phyloP scores from a whole-genome alignment of 2,888 invertebrate genomes.

The Acheta domesticus region DNA sequence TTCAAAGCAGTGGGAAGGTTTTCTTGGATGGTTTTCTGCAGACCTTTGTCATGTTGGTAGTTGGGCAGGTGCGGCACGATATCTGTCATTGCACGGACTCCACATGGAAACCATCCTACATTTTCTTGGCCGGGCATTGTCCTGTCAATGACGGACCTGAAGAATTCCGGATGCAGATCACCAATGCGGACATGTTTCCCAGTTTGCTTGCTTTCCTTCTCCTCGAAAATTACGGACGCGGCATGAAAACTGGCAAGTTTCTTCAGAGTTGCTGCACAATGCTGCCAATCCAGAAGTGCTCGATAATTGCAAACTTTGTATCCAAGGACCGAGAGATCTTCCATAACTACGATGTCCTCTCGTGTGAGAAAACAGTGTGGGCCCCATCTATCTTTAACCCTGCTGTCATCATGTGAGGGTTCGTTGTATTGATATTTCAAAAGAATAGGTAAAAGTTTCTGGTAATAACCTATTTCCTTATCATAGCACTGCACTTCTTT shows the following conservation, averaged over 20 bases:
- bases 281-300: neutral
- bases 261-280: neutral
- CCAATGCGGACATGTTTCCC: neutral
- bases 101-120: neutral
- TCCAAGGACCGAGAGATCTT: neutral
- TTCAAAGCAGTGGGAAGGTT: neutral
- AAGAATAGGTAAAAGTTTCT: neutral
- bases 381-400: neutral
- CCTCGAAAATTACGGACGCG: neutral
- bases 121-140: neutral
- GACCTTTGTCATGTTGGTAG: neutral
- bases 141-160: neutral
- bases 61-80: neutral
- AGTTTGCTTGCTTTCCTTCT: neutral
- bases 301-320: neutral
- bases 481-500: neutral
- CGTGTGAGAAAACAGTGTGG: neutral
- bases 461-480: neutral
- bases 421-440: neutral
- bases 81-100: neutral
- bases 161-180: neutral
- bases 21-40: neutral
- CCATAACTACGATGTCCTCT: neutral
- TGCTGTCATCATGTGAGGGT: neutral
- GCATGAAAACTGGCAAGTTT: neutral